Evolutionary conservation across 1,140 invertebrate species (phyloP), one percentile per base, ranked within the genome.

Genomic region (Bradysia coprophila): DNA sequence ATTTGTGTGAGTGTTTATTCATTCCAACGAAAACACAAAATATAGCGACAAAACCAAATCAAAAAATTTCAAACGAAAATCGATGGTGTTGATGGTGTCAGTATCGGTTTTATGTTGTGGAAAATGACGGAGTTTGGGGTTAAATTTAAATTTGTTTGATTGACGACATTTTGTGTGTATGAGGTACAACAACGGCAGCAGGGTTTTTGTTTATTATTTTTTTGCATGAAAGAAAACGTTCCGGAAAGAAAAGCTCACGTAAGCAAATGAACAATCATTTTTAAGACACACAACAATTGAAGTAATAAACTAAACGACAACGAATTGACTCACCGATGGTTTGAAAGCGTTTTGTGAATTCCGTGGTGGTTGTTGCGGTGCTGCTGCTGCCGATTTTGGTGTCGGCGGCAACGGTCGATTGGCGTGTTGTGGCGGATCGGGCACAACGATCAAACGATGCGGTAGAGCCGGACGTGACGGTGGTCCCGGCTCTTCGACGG

Each of bases 401-500:
- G 87, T 88, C 16, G 87, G 85, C 36, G 89, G 89, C 49, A 91
- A 68, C 42, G 86, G 87, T 50, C 86, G 73, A 49, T 61, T 61
- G 48, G 58, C 58, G 47, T 61, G 57, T 63, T 63, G 63, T 53
- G 66, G 67, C 47, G 73, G 73, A 57, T 77, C 74, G 41, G 74
- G 74, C 49, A 77, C 73, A 66, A 83, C 81, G 56, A 86, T 88
- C 51, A 90, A 71, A 65, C 86, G 77, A 60, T 88, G 85, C 49
- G 85, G 85, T 59, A 90, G 77, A 38, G 84, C 77, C 39, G 84
- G 84, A 56, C 86, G 67, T 39, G 82, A 75, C 31, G 85, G 84
- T 46, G 83, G 83, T 40, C 81, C 82, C 33, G 81, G 81, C 55
- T 88, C 83, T 57, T 76, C 69, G 46, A 78, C 73, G 57, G 57